Conservation (phyloP, 1,140 invertebrate species). For the Hirudo medicinalis region DNA sequence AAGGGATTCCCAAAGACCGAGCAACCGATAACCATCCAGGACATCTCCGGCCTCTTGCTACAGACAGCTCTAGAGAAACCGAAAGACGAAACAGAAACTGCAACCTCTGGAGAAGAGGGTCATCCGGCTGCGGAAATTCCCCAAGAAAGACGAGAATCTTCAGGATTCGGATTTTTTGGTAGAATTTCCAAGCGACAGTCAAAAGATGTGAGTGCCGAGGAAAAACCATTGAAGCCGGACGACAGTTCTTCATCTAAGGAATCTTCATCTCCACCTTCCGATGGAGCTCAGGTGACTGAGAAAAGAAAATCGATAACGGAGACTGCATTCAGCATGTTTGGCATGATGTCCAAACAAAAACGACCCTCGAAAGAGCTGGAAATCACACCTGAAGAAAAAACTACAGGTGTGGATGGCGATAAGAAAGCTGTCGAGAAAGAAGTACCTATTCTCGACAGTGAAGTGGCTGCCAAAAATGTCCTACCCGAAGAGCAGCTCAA, state of each 20-base stretch:
- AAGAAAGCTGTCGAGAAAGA: background rate
- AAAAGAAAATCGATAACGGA: slow-evolving; percentile 1
- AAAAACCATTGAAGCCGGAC: background rate
- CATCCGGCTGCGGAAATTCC: background rate
- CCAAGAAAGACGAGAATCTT: background rate
- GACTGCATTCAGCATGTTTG: background rate
- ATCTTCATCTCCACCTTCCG: background rate
- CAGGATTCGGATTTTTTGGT: background rate
- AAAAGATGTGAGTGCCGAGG: background rate
- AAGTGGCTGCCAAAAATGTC: no score
- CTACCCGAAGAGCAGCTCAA: no score
- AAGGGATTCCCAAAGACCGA: background rate
- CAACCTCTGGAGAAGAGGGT: background rate
- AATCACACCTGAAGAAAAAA: background rate
- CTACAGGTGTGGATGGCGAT: background rate
- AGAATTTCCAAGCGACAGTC: slow-evolving; percentile 4
- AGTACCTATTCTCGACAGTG: no score
- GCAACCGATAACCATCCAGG: background rate
- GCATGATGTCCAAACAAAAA: slow-evolving; percentile 6
- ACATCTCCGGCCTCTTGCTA: background rate
- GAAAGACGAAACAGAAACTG: background rate
- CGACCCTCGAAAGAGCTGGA: background rate
- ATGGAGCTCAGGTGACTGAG: background rate
- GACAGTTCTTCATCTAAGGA: background rate
- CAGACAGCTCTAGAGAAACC: background rate